Base-by-base conservation (phyloP, 2,113 vertebrate species). In the Galeopterus variegatus region DNA sequence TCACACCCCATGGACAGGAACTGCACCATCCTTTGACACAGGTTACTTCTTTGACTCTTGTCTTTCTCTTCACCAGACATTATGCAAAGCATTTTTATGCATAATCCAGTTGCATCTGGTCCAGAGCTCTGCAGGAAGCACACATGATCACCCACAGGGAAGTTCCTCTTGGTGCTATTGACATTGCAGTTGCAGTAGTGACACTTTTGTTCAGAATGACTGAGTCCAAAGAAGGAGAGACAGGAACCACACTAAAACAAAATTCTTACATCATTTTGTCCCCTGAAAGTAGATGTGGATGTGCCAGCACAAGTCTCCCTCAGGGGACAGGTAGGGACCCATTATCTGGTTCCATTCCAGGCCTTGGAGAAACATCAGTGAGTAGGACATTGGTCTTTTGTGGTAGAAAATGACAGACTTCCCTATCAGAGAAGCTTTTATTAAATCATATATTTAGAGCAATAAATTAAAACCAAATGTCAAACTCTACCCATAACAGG, bases 361-460 rank as follows among this genome's bases (percentile, higher is more conserved):
- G 82, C 79, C 60, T 54, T 17, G 17, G 13, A 13, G 88, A 48
- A 31, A 8, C 23, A 2, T 48, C 24, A 12, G 11, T 15, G 64
- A 28, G 26, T 8, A 12, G 17, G 58, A 10, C 0, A 1, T 10
- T 10, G 6, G 8, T 15, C 76, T 86, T 21, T 67, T 13, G 1
- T 36, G 7, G 83, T 45, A 4, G 41, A 36, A 73, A 88, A 36
- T 48, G 11, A 81, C 81, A 77, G 6, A 50, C 52, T 56, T 73
- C 84, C 76, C 84, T 94, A 67, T 95, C 48, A 75, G 90, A 87
- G 85, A 80, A 93, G 31, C 76, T 92, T 70, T 95, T 87, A 76
- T 85, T 96, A 82, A 92, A 94, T 87, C 91, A 88, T 36, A 84
- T 83, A 92, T 80, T 60, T 95, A 95, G 95, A n/a, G 62, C 8